Conservation (phyloP, 2,797 vertebrate genomes). For the Hyperoplus lanceolatus region DNA sequence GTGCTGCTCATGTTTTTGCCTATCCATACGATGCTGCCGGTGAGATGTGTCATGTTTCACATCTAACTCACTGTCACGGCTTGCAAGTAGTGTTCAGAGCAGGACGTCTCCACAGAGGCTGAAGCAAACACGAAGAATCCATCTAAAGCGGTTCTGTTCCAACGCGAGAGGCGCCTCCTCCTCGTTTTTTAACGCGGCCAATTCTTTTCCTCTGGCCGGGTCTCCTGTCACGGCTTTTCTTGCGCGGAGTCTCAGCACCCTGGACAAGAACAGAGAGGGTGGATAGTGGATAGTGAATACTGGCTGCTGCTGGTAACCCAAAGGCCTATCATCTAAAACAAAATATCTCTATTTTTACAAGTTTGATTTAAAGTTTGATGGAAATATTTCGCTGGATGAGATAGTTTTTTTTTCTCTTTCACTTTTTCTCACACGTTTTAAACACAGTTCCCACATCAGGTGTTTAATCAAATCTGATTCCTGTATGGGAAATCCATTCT, state of each 20-base stretch:
- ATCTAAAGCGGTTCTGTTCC: conserved; percentile 65
- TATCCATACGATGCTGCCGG: conserved; percentile 57
- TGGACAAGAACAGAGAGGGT: conserved; percentile 47
- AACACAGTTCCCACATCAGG: neutral
- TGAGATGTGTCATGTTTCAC: conserved; percentile 58
- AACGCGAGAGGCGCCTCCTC: conserved; percentile 75
- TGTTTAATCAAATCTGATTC: neutral
- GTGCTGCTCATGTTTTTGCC: conserved; percentile 51
- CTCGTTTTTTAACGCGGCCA: conserved; percentile 56
- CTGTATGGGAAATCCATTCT: neutral
- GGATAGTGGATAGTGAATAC: conserved; percentile 9
- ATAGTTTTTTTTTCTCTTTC: neutral
- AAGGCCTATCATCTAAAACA: too few relatives aligned
- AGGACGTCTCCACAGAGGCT: conserved; percentile 65
- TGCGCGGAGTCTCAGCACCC: conserved; percentile 49
- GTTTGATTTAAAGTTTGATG: neutral
- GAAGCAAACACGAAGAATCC: conserved; percentile 73
- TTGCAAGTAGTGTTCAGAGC: conserved; percentile 58
- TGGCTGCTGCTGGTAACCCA: neutral
- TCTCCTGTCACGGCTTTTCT: conserved; percentile 49
- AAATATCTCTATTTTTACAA: neutral
- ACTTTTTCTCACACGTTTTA: neutral
- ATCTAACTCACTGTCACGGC: conserved; percentile 60
- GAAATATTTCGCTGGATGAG: neutral
- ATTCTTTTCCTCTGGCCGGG: conserved; percentile 28